These are phyloP conservation scores for Halictus ligatus DNA, from an alignment of 2,888 invertebrate species.

Conservation along the genomic window DNA sequence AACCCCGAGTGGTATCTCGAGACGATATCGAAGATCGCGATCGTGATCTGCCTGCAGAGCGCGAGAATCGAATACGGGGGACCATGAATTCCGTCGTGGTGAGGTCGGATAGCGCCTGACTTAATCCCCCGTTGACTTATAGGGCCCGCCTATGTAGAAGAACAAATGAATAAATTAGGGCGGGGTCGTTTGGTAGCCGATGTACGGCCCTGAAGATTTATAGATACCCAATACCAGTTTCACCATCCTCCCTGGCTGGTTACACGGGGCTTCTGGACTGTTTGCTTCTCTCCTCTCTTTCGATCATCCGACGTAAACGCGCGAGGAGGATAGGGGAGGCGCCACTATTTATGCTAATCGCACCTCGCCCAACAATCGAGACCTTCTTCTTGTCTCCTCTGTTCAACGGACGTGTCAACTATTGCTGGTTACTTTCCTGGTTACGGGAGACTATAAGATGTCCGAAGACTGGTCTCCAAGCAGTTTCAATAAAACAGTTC, in stretches of 20 bases:
- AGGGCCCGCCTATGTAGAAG: conserved; percentile 78
- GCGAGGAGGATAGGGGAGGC: conserved; percentile 65
- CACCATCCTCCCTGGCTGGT: conserved; percentile 48
- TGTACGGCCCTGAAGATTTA: conserved; percentile 78
- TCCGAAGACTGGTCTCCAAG: conserved; percentile 12
- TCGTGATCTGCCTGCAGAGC: conserved; percentile 45
- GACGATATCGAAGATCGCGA: conserved; percentile 52
- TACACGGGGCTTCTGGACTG: conserved; percentile 53
- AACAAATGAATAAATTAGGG: conserved; percentile 83
- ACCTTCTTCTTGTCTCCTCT: background rate
- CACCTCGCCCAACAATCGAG: conserved; percentile 32
- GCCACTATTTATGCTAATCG: conserved; percentile 76
- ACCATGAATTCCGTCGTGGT: conserved; percentile 49
- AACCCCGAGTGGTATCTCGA: conserved; percentile 14
- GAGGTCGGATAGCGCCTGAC: conserved; percentile 67
- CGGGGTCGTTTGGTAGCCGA: conserved; percentile 81
- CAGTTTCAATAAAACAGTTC: background rate
- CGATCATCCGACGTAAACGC: conserved; percentile 31
- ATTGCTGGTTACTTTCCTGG: conserved; percentile 15
- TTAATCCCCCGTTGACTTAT: conserved; percentile 81
- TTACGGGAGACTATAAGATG: background rate
- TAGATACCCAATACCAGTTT: conserved; percentile 75
- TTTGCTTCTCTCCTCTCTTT: conserved; percentile 41
- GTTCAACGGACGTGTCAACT: conserved; percentile 15
- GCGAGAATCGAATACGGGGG: conserved; percentile 37